Evolutionary conservation across 1,140 invertebrate genomes (phyloP).

Genomic region (Harlomillsia oculata): DNA sequence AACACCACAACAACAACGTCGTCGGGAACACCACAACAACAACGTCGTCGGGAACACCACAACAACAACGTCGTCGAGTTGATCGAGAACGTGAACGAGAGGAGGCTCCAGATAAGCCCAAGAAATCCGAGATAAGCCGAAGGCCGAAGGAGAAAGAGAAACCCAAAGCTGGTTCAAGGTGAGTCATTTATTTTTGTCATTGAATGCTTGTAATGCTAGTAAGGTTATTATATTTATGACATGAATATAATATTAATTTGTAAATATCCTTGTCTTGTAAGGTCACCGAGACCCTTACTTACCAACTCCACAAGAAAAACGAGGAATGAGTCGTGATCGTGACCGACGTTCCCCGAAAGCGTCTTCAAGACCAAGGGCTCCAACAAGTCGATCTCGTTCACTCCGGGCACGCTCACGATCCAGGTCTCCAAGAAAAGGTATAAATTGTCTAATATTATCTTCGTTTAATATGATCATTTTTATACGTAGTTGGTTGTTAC

Average conservation of each 20-base stretch:
- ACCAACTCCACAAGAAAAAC: too few relatives aligned
- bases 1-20: slow-evolving; percentile 47
- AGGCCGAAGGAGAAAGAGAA: slow-evolving; percentile 20
- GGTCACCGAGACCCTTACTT: too few relatives aligned
- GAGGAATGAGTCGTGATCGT: background rate
- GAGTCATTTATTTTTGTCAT: too few relatives aligned
- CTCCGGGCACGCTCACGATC: slow-evolving; percentile 15
- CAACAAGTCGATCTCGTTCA: slow-evolving; percentile 2
- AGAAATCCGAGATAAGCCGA: background rate
- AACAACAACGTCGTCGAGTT: slow-evolving; percentile 1
- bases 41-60: slow-evolving; percentile 17
- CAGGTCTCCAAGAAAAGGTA: slow-evolving; percentile 15
- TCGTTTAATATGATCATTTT: background rate
- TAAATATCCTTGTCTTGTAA: too few relatives aligned
- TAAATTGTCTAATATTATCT: background rate
- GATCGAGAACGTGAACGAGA: slow-evolving; percentile 6
- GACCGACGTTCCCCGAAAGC: slow-evolving; percentile 1
- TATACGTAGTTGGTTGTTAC: background rate
- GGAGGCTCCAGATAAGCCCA: slow-evolving; percentile 7
- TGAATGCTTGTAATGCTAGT: too few relatives aligned
- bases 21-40: too few relatives aligned
- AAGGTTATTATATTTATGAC: too few relatives aligned
- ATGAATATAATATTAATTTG: too few relatives aligned
- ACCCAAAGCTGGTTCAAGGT: slow-evolving; percentile 17
- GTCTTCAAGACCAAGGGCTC: slow-evolving; percentile 1